Evolutionary conservation across 92 coral and sea anemone genomes (phyloP).

Genomic region (Epizoanthus illoricatus): DNA sequence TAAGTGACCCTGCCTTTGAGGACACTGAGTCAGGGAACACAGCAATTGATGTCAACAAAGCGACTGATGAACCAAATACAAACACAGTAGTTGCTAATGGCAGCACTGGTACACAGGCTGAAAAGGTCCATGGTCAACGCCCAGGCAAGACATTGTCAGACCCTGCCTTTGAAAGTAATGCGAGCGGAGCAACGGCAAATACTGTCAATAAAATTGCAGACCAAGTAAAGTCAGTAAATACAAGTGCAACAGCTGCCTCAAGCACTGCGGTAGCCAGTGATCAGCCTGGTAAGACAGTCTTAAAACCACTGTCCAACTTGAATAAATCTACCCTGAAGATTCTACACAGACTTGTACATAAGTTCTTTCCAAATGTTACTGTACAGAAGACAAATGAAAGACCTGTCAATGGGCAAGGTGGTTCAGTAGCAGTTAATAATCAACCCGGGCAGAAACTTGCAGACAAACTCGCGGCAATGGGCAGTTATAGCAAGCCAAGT

Average conservation of each 20-base stretch:
- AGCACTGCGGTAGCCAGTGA: background rate
- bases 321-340: slow-evolving; percentile 22
- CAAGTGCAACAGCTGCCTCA: background rate
- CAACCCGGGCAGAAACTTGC: slow-evolving; percentile 13
- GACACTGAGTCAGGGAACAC: slow-evolving; percentile 10
- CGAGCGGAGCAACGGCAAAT: background rate
- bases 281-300: slow-evolving; percentile 20
- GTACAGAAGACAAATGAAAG: slow-evolving; percentile 21
- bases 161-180: background rate
- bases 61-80: background rate
- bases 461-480: slow-evolving; percentile 21
- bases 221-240: no score
- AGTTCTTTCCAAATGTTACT: slow-evolving; percentile 25
- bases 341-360: slow-evolving; percentile 33
- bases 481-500: background rate
- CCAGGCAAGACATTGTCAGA: background rate
- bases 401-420: background rate
- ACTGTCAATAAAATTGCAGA: background rate
- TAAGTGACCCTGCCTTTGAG: slow-evolving; percentile 30
- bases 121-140: background rate
- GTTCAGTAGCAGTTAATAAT: background rate
- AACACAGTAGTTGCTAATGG: background rate
- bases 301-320: slow-evolving; percentile 32
- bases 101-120: background rate
- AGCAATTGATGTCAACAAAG: background rate